Percentiles rank a stretch among this genome's conserved stretches.
phyloP scores from a whole-genome alignment of 2,888 invertebrate genomes.

The Thumatha senex region DNA sequence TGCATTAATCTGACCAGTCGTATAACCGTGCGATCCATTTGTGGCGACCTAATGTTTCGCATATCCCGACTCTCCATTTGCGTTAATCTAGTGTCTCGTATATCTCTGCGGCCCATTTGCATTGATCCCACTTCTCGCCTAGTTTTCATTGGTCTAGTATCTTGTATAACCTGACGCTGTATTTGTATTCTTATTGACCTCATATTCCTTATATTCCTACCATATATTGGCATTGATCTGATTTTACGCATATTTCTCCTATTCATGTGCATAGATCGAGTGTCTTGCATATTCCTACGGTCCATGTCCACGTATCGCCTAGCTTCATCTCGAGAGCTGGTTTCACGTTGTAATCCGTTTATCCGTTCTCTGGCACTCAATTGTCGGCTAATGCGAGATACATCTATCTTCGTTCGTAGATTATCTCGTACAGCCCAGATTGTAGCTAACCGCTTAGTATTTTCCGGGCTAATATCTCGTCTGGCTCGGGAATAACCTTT shows the following conservation, averaged over 20 bases:
- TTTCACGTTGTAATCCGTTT: constrained; percentile 10
- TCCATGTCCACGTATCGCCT: constrained; percentile 7
- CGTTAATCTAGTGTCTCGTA: constrained; percentile 8
- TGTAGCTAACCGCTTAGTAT: constrained; percentile 4
- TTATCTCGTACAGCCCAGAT: constrained; percentile 11
- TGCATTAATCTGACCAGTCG: too few relatives aligned
- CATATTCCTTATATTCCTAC: too few relatives aligned
- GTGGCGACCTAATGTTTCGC: not conserved
- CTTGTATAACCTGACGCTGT: too few relatives aligned
- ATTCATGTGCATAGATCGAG: constrained; percentile 3
- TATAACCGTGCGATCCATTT: too few relatives aligned
- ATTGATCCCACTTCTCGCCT: too few relatives aligned
- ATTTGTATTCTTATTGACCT: too few relatives aligned
- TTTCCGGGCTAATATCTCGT: constrained; percentile 7
- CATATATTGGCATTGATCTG: too few relatives aligned
- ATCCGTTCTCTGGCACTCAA: constrained; percentile 9
- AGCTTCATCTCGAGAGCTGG: constrained; percentile 8
- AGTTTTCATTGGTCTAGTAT: too few relatives aligned
- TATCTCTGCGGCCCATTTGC: constrained; percentile 6
- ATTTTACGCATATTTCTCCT: constrained; percentile 4
- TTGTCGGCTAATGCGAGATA: constrained; percentile 6
- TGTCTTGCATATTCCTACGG: constrained; percentile 12
- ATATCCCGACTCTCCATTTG: constrained; percentile 2
- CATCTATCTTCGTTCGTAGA: constrained; percentile 7
- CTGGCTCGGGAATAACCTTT: constrained; percentile 8